These are phyloP conservation scores for Nymphalis c-album DNA, from an alignment of 2,888 invertebrate genomes.

Conservation along the genomic window DNA sequence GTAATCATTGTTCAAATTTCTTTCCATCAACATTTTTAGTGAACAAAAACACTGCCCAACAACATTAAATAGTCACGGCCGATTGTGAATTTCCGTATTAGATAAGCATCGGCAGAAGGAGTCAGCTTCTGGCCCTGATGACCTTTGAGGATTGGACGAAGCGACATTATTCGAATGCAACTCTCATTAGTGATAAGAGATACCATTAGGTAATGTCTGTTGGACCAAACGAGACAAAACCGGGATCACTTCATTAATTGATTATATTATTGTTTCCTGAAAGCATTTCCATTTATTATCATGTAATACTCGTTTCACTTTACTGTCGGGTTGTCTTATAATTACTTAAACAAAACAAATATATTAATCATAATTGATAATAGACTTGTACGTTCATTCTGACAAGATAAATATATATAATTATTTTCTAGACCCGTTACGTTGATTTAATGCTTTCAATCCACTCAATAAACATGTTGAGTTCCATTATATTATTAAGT, in stretches of 20 bases:
- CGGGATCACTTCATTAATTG: slow-evolving; percentile 67
- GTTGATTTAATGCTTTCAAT: slow-evolving; percentile 60
- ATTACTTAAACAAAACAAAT: slow-evolving; percentile 1
- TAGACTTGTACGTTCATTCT: slow-evolving; percentile 60
- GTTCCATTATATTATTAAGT: not conserved
- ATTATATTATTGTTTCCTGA: slow-evolving; percentile 55
- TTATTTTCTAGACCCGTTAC: slow-evolving; percentile 53
- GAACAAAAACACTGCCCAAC: slow-evolving; percentile 14
- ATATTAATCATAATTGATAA: slow-evolving; percentile 71
- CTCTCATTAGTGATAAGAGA: slow-evolving; percentile 70
- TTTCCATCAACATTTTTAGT: not conserved
- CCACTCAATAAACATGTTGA: slow-evolving; percentile 32
- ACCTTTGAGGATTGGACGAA: slow-evolving; percentile 45
- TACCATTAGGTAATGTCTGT: slow-evolving; percentile 52
- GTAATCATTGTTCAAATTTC: not conserved
- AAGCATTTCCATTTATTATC: not conserved
- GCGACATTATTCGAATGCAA: slow-evolving; percentile 56
- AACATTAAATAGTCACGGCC: slow-evolving; percentile 21
- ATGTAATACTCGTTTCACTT: not conserved
- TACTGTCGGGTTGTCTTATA: not conserved
- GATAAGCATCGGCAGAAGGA: slow-evolving; percentile 42
- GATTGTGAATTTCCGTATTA: slow-evolving; percentile 37
- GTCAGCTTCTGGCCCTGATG: slow-evolving; percentile 44
- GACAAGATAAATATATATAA: slow-evolving; percentile 69
- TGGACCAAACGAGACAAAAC: slow-evolving; percentile 10